Conservation (phyloP, 2,113 vertebrate species). For the Scalopus aquaticus region DNA sequence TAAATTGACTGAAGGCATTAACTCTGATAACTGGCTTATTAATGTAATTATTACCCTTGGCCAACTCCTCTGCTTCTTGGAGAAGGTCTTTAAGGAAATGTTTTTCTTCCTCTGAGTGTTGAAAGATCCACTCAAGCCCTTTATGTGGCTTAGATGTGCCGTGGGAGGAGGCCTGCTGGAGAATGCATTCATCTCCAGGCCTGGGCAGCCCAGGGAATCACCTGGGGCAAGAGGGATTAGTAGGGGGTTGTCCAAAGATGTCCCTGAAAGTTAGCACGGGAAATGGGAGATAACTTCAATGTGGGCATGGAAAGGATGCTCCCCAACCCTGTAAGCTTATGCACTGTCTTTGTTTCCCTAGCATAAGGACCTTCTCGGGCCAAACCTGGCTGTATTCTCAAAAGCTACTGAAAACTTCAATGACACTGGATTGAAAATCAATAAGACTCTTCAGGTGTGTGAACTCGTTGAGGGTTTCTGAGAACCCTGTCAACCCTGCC, state of each 20-base stretch:
- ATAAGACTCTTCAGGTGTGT: slow-evolving; percentile 42
- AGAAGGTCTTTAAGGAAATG: not conserved
- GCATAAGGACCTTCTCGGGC: rapidly evolving
- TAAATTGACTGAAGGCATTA: not conserved
- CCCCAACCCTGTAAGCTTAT: not conserved
- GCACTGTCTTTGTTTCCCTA: not conserved
- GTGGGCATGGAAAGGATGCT: not conserved
- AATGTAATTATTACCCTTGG: not conserved
- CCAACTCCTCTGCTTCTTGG: not conserved
- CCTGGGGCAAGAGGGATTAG: not conserved
- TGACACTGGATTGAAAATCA: rapidly evolving
- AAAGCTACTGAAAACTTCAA: rapidly evolving
- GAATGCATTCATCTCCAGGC: not conserved
- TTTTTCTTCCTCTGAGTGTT: not conserved
- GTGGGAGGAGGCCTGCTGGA: not conserved
- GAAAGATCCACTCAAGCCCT: not conserved
- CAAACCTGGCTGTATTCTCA: slow-evolving; percentile 28
- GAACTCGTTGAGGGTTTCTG: not conserved
- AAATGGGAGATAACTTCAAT: not conserved
- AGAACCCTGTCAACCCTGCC: not conserved
- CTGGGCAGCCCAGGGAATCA: not conserved
- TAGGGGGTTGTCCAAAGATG: not conserved
- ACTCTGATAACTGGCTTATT: not conserved
- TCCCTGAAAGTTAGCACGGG: not conserved
- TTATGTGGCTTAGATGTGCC: not conserved